Evolutionary conservation across 23 tunicate genomes (phyloP).

Genomic region (Halocynthia roretzi): DNA sequence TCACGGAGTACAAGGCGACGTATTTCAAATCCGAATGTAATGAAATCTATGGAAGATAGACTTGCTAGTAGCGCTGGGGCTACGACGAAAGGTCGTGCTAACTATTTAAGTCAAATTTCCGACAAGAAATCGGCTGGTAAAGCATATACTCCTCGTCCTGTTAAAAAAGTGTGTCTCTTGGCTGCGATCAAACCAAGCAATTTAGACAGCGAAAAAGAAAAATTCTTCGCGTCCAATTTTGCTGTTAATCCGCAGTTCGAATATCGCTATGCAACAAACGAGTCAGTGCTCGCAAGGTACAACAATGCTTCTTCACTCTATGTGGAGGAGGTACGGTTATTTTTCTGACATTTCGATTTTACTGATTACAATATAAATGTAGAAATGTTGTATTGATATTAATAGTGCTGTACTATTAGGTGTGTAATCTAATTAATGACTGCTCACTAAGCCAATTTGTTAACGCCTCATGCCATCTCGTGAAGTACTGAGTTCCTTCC

Average conservation of each 20-base stretch:
- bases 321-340: conserved; percentile 60
- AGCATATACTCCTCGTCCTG: not conserved
- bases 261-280: conserved; percentile 59
- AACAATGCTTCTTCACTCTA: conserved; percentile 54
- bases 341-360: not conserved
- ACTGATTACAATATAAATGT: not conserved
- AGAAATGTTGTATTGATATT: not conserved
- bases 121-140: conserved; percentile 3
- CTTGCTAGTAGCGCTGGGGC: not conserved
- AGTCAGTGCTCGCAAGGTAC: conserved; percentile 32
- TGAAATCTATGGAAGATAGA: conserved; percentile 83
- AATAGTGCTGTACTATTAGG: not conserved
- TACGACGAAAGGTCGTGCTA: not conserved
- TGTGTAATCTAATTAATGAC: not conserved
- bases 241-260: conserved; percentile 76
- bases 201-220: conserved; percentile 59
- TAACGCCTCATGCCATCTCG: too few relatives aligned
- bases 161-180: conserved; percentile 2
- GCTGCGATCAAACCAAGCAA: conserved; percentile 67
- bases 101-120: conserved; percentile 21
- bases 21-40: conserved; percentile 19
- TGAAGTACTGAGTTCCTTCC: too few relatives aligned
- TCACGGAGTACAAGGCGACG: conserved; percentile 6
- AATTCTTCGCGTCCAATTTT: conserved; percentile 50
- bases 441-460: too few relatives aligned